phyloP scores from a whole-genome alignment of 2,888 invertebrate species.

The Rhyacophila evoluta region DNA sequence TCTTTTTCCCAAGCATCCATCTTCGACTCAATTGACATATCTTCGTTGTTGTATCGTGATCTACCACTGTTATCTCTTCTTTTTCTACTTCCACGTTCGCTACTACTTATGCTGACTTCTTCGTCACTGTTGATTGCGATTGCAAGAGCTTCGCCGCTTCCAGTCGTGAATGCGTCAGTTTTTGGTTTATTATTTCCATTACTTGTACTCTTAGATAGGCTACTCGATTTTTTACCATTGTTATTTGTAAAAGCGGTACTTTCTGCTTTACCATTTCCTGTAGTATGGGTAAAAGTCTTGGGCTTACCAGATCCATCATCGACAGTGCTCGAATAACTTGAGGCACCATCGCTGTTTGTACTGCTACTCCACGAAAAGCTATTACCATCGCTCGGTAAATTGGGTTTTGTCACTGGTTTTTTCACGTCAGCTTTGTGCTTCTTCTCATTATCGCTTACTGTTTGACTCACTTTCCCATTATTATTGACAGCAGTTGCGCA shows the following conservation, averaged over 20 bases:
- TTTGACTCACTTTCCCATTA: slow-evolving; percentile 27
- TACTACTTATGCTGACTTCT: background rate
- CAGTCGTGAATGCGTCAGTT: background rate
- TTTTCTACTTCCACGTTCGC: background rate
- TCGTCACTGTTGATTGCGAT: slow-evolving; percentile 16
- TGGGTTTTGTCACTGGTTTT: background rate
- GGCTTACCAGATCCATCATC: slow-evolving; percentile 30
- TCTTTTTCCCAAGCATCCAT: background rate
- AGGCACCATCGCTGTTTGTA: slow-evolving; percentile 3
- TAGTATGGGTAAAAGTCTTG: slow-evolving; percentile 39
- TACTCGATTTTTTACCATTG: background rate
- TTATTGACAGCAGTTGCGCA: slow-evolving; percentile 32
- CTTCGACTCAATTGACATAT: background rate
- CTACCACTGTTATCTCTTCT: background rate
- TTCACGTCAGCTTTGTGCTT: background rate
- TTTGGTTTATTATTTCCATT: slow-evolving; percentile 27
- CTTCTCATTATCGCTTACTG: background rate
- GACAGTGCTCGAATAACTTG: slow-evolving; percentile 32
- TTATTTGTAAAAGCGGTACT: slow-evolving; percentile 23
- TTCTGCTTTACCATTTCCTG: slow-evolving; percentile 39
- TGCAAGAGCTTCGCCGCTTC: background rate
- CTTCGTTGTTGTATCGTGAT: background rate
- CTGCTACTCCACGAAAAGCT: slow-evolving; percentile 27
- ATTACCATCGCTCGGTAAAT: background rate
- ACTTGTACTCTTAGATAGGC: slow-evolving; percentile 3